Evolutionary conservation across 2,888 invertebrate species (phyloP).

Genomic region (Agriopis leucophaearia): DNA sequence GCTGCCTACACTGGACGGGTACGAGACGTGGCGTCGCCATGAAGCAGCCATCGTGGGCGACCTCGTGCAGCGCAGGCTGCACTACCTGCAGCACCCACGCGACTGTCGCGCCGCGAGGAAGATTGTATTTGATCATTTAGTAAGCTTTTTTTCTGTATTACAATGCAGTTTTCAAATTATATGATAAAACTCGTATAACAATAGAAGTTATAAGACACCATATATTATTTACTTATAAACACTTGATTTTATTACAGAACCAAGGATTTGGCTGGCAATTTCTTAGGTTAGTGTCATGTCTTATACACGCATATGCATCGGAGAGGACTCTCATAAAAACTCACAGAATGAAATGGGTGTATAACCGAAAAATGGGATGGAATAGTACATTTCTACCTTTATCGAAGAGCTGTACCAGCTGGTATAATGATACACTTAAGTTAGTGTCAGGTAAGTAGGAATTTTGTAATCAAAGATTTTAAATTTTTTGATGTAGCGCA

Average conservation of each 20-base stretch:
- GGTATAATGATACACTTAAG: background rate
- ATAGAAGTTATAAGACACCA: too few species aligned
- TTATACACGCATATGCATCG: background rate
- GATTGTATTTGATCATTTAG: background rate
- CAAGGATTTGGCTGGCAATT: background rate
- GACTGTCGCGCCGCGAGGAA: background rate
- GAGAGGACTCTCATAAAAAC: background rate
- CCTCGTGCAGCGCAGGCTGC: conserved; percentile 2
- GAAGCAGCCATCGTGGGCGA: background rate
- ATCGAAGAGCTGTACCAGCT: background rate
- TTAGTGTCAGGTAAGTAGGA: background rate
- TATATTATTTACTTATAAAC: too few species aligned
- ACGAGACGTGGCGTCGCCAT: background rate
- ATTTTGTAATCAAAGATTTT: too few species aligned
- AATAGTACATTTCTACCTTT: background rate
- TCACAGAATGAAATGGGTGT: too few species aligned
- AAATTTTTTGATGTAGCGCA: too few species aligned
- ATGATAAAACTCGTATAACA: too few species aligned
- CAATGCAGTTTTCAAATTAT: too few species aligned
- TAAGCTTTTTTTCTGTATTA: background rate
- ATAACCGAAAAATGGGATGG: background rate
- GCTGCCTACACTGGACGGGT: background rate
- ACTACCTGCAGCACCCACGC: background rate
- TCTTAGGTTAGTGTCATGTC: background rate
- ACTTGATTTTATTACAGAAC: background rate